Percentiles rank a stretch among this genome's conserved stretches.
These are phyloP conservation scores for Aphelinus atriplicis DNA, from an alignment of 1,140 invertebrate species.

Conservation along the genomic window DNA sequence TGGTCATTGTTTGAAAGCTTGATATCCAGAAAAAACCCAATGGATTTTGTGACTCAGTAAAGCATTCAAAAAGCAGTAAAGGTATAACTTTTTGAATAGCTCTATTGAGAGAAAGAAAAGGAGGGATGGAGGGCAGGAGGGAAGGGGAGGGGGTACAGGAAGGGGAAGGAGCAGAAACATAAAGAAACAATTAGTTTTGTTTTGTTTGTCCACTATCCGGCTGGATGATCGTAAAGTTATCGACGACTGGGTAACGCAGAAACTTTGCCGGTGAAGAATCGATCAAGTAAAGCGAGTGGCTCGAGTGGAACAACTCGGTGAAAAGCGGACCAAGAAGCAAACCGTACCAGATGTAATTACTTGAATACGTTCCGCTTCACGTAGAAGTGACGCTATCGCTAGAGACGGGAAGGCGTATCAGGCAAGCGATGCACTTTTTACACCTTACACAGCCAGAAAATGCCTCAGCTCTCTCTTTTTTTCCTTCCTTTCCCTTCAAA, in stretches of 20 bases:
- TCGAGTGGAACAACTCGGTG: background rate
- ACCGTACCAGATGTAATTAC: constrained; percentile 48
- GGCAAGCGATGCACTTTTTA: constrained; percentile 38
- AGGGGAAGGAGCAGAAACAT: background rate
- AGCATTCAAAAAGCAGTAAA: constrained; percentile 12
- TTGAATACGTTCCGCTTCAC: constrained; percentile 46
- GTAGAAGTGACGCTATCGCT: constrained; percentile 21
- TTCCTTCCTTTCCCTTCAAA: background rate
- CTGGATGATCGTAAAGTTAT: constrained; percentile 28
- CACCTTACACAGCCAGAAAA: constrained; percentile 46
- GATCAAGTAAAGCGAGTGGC: background rate
- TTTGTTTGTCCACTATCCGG: background rate
- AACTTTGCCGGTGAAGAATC: constrained; percentile 27
- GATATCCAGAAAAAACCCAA: background rate
- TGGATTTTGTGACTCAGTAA: constrained; percentile 1
- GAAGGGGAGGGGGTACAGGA: background rate
- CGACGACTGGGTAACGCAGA: constrained; percentile 15
- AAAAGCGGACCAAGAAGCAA: constrained; percentile 24
- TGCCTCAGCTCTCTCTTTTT: background rate
- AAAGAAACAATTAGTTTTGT: constrained; percentile 29
- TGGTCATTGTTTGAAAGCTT: too few relatives aligned
- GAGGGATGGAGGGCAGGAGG: background rate
- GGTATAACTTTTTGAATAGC: constrained; percentile 2
- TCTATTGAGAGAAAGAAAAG: background rate
- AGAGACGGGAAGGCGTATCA: background rate